A percentile compares a stretch with the other conserved stretches of the same genome.
phyloP scores from a whole-genome alignment of 2,797 vertebrate genomes.

The Typhlichthys eigenmanni region DNA sequence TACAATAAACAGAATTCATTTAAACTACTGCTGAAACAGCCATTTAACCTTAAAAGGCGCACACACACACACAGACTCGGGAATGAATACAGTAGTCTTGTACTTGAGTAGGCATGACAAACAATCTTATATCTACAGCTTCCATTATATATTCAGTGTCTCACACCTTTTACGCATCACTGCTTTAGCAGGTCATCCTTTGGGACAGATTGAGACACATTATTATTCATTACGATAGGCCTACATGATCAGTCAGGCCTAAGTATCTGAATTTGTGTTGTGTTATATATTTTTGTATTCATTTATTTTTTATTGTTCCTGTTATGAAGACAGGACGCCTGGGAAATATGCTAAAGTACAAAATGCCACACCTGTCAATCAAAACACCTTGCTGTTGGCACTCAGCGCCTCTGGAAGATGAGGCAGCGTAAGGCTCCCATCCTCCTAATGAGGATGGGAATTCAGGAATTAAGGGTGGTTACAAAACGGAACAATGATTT shows the following conservation, averaged over 20 bases:
- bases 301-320: conserved; percentile 19
- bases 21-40: too few species aligned
- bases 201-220: conserved; percentile 33
- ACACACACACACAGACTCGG: background rate
- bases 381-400: conserved; percentile 29
- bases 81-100: background rate
- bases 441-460: conserved; percentile 69
- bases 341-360: conserved; percentile 58
- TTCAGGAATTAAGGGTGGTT: conserved; percentile 62
- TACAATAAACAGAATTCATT: too few species aligned
- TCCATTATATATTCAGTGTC: conserved; percentile 28
- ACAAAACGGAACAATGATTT: conserved; percentile 67
- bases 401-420: conserved; percentile 22
- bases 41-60: background rate
- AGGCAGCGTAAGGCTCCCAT: conserved; percentile 55
- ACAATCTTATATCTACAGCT: conserved; percentile 4
- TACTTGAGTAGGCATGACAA: background rate
- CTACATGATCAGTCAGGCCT: too few species aligned
- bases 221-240: background rate
- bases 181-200: conserved; percentile 32
- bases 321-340: conserved; percentile 51
- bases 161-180: conserved; percentile 21
- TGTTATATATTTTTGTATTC: background rate
- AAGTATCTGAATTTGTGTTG: too few species aligned
- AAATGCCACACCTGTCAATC: conserved; percentile 77